Conservation (phyloP, 2,797 vertebrate species). For the Gadopsis marmoratus region DNA sequence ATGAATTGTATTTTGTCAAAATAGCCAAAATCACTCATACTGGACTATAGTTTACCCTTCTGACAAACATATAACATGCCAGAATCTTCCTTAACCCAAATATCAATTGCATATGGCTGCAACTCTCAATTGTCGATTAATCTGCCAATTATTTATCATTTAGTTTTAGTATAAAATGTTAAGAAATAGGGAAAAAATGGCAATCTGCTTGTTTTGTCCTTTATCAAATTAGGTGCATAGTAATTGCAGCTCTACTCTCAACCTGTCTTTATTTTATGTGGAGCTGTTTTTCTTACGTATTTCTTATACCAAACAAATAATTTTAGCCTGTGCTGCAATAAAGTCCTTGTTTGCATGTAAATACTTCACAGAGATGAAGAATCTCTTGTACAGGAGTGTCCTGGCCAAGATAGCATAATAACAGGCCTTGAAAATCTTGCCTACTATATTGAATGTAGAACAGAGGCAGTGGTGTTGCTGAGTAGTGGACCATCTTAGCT, state of each 20-base stretch:
- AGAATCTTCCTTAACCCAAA: neutral
- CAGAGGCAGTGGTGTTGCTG: slow-evolving; percentile 52
- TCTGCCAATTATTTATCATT: neutral
- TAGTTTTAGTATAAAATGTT: neutral
- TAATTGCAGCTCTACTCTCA: neutral
- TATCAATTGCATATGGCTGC: neutral
- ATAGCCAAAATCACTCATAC: neutral
- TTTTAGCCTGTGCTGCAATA: too few relatives aligned
- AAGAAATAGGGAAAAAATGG: neutral
- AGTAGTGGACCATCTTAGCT: slow-evolving; percentile 68
- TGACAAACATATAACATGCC: neutral
- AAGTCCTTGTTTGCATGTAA: neutral
- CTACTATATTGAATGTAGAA: slow-evolving; percentile 36
- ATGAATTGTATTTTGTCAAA: neutral
- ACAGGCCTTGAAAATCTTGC: neutral
- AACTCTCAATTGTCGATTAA: neutral
- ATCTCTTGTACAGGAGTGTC: neutral
- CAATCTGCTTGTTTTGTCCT: neutral
- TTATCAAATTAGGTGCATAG: neutral
- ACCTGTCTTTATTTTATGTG: neutral
- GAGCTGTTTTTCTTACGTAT: too few relatives aligned
- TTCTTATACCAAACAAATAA: neutral
- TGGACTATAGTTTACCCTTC: neutral
- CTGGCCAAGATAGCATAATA: neutral
- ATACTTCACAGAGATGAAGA: neutral